Conservation (phyloP, 1,140 invertebrate genomes). For the Hypothenemus hampei region DNA sequence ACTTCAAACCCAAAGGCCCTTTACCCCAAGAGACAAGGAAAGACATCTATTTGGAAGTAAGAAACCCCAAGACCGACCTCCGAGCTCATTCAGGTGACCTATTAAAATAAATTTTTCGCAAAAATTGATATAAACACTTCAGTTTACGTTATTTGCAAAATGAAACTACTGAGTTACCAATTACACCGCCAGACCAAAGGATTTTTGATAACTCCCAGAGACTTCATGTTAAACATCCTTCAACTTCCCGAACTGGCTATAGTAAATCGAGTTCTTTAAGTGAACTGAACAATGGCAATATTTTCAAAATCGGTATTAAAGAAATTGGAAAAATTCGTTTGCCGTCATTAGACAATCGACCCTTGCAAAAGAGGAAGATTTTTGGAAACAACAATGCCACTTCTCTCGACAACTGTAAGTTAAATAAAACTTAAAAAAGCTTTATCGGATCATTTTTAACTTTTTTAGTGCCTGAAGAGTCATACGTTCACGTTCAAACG, state of each 20-base stretch:
- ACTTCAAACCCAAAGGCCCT: conserved; percentile 69
- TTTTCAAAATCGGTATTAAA: conserved; percentile 42
- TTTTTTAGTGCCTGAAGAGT: conserved; percentile 43
- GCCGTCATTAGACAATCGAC: conserved; percentile 39
- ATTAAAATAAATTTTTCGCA: conserved; percentile 1
- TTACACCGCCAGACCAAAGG: conserved; percentile 30
- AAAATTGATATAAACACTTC: conserved; percentile 16
- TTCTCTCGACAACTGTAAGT: conserved; percentile 44
- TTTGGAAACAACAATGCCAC: conserved; percentile 40
- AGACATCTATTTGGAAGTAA: conserved; percentile 62
- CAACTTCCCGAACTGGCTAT: conserved; percentile 20
- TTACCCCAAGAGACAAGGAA: conserved; percentile 71
- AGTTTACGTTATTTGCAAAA: conserved; percentile 49
- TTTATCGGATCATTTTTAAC: neutral
- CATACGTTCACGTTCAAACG: conserved; percentile 23
- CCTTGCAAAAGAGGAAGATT: conserved; percentile 39
- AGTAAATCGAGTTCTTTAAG: conserved; percentile 35
- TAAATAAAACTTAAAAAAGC: neutral
- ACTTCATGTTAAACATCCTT: conserved; percentile 16
- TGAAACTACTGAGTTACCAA: conserved; percentile 37
- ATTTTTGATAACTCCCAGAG: conserved; percentile 19
- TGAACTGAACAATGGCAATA: conserved; percentile 38
- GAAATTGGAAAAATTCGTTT: conserved; percentile 40
- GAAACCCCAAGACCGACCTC: conserved; percentile 58
- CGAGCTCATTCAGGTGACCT: conserved; percentile 69